Evolutionary conservation across 1,140 invertebrate species (phyloP), one percentile per base, ranked within the genome.

Genomic region (Psix sp.): DNA sequence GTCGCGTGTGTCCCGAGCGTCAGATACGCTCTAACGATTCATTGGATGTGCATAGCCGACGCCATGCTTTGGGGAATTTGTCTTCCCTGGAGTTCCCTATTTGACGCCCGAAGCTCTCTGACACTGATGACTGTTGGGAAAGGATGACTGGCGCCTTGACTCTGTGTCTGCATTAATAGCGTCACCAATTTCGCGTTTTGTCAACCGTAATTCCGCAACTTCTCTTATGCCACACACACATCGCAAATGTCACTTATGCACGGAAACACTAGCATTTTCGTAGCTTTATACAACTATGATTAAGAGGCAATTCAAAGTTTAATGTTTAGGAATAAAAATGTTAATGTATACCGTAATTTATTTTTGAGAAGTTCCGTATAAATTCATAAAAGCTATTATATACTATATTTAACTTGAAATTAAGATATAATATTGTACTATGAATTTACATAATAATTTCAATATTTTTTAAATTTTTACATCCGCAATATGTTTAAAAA

Each of bases 21-120:
- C 48, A 67, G 52, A 49, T 52, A 45, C 46, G 52, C 73, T 79
- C 79, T 83, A 84, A 84, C 80, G 81, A 84, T 75, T 77, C 78
- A 77, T 74, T 76, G 81, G 81, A 74, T 66, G 76, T 54, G 66
- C 57, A 57, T 77, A 73, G 38, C 59, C 49, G 59, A 48, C 42
- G 43, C 40, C 39, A 35, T 40, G 43, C 39, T 72, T 66, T 39
- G 59, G 46, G 43, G 76, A 77, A 83, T 83, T 83, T 80, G 78
- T 84, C 80, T 81, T 84, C 77, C 42, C 57, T 16, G 33, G 71
- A 66, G 60, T 70, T 48, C 39, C 73, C 74, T 76, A 77, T 82
- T 80, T 81, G 82, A 82, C 78, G 80, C 70, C 57, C 77, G 77
- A 85, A 82, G 80, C 62, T 71, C 66, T 38, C 49, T 75, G 77